A percentile compares a stretch with the other conserved stretches of the same genome.
phyloP scores from a whole-genome alignment of 2,888 invertebrate species.

The Nemapogon koenigi region DNA sequence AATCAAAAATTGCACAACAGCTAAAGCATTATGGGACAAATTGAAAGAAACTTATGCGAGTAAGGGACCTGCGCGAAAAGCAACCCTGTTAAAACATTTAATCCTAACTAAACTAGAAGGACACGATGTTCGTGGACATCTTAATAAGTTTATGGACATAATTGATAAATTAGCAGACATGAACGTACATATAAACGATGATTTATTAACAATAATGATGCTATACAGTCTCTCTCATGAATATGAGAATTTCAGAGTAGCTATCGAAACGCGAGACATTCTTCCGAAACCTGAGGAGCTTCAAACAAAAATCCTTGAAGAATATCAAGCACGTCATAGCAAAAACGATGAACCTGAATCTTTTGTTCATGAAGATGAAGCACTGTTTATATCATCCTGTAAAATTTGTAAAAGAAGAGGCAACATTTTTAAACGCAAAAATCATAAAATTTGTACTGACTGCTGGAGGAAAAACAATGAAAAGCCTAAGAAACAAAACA shows the following conservation, averaged over 20 bases:
- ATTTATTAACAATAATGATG: slow-evolving; percentile 25
- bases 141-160: slow-evolving; percentile 27
- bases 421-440: no score
- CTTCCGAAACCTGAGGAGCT: slow-evolving; percentile 22
- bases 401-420: no score
- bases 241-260: slow-evolving; percentile 28
- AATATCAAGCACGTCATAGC: no score
- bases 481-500: no score
- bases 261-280: slow-evolving; percentile 27
- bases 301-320: slow-evolving; percentile 25
- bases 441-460: no score
- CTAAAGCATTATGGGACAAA: slow-evolving; percentile 29
- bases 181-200: slow-evolving; percentile 23
- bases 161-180: slow-evolving; percentile 28
- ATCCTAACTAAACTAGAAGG: slow-evolving; percentile 27
- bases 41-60: slow-evolving; percentile 28
- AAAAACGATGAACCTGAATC: no score
- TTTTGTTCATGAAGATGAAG: no score
- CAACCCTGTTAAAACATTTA: slow-evolving; percentile 30
- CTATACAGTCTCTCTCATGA: slow-evolving; percentile 25
- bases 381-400: no score
- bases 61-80: slow-evolving; percentile 32
- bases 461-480: no score
- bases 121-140: slow-evolving; percentile 25
- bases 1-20: slow-evolving; percentile 22